Percentiles rank a stretch among this genome's conserved stretches.
Conservation (phyloP, 1,140 invertebrate genomes). For the Galleria mellonella region DNA sequence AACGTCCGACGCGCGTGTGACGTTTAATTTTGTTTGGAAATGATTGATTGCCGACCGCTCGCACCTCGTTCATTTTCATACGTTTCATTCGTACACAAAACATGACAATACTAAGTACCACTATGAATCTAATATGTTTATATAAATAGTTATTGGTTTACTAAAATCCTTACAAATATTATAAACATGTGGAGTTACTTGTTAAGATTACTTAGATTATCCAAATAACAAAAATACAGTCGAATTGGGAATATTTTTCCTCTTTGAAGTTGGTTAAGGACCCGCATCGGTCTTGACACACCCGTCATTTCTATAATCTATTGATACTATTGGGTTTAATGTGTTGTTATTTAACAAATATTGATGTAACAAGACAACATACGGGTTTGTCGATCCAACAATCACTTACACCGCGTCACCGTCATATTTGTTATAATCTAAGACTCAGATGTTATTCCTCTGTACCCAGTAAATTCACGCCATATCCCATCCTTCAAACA, state of each 20-base stretch:
- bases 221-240: too few relatives aligned
- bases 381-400: slow-evolving; percentile 28
- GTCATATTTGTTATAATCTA: slow-evolving; percentile 11
- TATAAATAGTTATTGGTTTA: too few relatives aligned
- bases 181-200: too few relatives aligned
- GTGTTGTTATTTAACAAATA: slow-evolving; percentile 20
- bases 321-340: slow-evolving; percentile 21
- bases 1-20: slow-evolving; percentile 42
- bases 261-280: too few relatives aligned
- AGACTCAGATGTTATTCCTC: too few relatives aligned
- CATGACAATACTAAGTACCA: background rate
- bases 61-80: slow-evolving; percentile 46
- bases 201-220: too few relatives aligned
- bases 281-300: slow-evolving; percentile 18
- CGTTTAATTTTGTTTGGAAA: slow-evolving; percentile 65
- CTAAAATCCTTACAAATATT: too few relatives aligned
- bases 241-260: too few relatives aligned
- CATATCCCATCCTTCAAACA: too few relatives aligned
- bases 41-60: slow-evolving; percentile 49
- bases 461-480: too few relatives aligned
- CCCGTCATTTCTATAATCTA: slow-evolving; percentile 22
- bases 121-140: slow-evolving; percentile 4
- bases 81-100: slow-evolving; percentile 24
- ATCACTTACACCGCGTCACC: slow-evolving; percentile 21
- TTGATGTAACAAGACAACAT: slow-evolving; percentile 30